Evolutionary conservation across 1,140 invertebrate genomes (phyloP).

Genomic region (Drosophila rufa): DNA sequence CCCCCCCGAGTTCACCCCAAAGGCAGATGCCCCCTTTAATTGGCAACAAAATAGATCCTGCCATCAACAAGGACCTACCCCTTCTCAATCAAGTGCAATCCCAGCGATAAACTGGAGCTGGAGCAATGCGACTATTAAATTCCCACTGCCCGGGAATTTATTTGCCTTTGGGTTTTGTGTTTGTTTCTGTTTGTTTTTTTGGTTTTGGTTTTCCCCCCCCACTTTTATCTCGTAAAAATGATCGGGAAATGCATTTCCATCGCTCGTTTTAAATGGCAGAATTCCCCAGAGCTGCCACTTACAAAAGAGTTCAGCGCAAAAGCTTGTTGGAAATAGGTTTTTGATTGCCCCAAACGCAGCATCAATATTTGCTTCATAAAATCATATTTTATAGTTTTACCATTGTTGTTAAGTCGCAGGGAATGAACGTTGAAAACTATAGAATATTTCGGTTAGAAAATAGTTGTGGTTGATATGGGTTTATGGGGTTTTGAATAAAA

Average conservation of each 20-base stretch:
- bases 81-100: background rate
- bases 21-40: slow-evolving; percentile 2
- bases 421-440: too few species aligned
- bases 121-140: slow-evolving; percentile 15
- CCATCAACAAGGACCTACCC: background rate
- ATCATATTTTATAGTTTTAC: background rate
- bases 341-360: background rate
- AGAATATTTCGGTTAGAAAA: too few species aligned
- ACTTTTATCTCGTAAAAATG: background rate
- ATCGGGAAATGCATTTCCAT: slow-evolving; percentile 10
- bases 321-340: background rate
- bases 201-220: too few species aligned
- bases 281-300: too few species aligned
- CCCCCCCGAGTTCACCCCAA: too few species aligned
- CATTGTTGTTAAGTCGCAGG: too few species aligned
- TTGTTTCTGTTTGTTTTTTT: too few species aligned
- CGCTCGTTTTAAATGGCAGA: too few species aligned
- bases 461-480: too few species aligned
- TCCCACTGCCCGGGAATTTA: background rate
- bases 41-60: slow-evolving; percentile 20
- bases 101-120: background rate
- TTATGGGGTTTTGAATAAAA: too few species aligned
- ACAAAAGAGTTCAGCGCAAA: background rate
- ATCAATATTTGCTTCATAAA: background rate
- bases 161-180: background rate